Conservation (phyloP, 2,113 vertebrate genomes). For the Antidorcas marsupialis region DNA sequence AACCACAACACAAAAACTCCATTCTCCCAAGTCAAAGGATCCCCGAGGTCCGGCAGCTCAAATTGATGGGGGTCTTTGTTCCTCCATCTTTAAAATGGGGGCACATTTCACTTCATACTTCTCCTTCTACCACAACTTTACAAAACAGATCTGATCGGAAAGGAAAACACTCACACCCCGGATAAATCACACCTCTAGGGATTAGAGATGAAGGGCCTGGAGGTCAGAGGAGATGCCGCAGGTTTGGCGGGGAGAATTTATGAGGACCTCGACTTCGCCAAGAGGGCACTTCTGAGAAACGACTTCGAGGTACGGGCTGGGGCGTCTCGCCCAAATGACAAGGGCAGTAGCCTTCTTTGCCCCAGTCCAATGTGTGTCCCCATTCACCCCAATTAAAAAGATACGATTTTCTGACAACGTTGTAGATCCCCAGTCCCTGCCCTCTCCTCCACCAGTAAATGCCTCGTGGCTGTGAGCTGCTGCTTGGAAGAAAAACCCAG, state of each 20-base stretch:
- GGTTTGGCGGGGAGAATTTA: neutral
- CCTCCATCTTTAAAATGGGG: constrained; percentile 51
- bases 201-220: neutral
- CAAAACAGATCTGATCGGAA: neutral
- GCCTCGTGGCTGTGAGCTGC: neutral
- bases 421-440: neutral
- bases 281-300: neutral
- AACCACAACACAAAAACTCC: neutral
- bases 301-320: neutral
- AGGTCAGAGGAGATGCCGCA: neutral
- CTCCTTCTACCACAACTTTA: neutral
- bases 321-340: neutral
- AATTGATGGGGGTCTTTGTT: neutral
- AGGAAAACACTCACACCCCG: neutral
- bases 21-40: neutral
- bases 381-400: neutral
- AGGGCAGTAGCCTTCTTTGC: neutral
- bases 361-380: neutral
- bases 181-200: neutral
- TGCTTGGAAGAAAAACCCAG: neutral
- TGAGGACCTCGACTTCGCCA: neutral
- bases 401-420: neutral
- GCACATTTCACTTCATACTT: neutral
- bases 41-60: neutral
- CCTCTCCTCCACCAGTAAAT: neutral